Conservation (phyloP, 2,113 vertebrate genomes). For the Microtus montanus region DNA sequence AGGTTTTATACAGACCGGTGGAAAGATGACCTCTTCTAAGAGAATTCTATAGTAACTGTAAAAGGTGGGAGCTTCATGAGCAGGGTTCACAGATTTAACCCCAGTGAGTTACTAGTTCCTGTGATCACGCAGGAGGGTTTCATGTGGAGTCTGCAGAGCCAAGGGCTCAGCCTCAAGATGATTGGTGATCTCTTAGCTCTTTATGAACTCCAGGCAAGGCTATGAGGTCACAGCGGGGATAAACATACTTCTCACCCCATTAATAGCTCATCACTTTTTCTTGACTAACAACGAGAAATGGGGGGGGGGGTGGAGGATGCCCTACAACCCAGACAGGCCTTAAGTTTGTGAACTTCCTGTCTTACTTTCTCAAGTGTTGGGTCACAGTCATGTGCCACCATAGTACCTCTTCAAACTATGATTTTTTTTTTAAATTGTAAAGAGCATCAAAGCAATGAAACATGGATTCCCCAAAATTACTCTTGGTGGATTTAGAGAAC, state of each 20-base stretch:
- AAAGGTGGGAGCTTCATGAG: not conserved
- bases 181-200: not conserved
- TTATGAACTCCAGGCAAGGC: not conserved
- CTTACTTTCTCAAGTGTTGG: not conserved
- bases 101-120: not conserved
- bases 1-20: not conserved
- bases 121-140: no score
- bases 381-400: not conserved
- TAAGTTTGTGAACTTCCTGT: not conserved
- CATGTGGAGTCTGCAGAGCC: not conserved
- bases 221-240: not conserved
- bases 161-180: no score
- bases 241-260: not conserved
- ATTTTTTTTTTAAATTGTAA: not conserved
- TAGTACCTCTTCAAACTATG: not conserved
- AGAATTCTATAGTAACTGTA: not conserved
- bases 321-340: not conserved
- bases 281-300: not conserved
- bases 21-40: not conserved
- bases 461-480: not conserved
- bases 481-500: not conserved
- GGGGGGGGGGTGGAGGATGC: rapidly evolving
- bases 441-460: not conserved
- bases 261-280: not conserved
- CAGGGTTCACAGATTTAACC: not conserved